Evolutionary conservation across 2,797 vertebrate species (phyloP).

Genomic region (Benthosema pterotum): DNA sequence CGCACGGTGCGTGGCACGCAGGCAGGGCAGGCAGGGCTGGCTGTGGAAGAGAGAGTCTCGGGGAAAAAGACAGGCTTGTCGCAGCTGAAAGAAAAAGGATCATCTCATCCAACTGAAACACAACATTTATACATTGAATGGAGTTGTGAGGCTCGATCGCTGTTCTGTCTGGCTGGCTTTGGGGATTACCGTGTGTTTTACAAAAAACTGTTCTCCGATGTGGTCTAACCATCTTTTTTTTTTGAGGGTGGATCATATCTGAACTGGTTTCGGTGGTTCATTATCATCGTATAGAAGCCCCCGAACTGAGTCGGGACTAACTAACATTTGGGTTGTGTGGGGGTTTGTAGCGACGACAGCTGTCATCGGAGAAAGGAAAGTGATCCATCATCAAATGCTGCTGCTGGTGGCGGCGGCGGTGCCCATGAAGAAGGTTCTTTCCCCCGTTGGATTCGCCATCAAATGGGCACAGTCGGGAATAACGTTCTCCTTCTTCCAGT

Average conservation of each 20-base stretch:
- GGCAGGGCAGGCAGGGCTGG: conserved; percentile 39
- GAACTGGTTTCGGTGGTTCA: conserved; percentile 71
- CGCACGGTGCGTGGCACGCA: conserved; percentile 58
- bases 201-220: conserved; percentile 16
- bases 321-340: conserved; percentile 42
- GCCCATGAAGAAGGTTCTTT: conserved; percentile 60
- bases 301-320: conserved; percentile 50
- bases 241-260: conserved; percentile 72
- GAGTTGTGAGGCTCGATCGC: conserved; percentile 23
- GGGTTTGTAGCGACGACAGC: conserved; percentile 78
- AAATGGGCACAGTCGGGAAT: conserved; percentile 78
- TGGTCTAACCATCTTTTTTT: too few species aligned
- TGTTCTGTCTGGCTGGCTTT: conserved; percentile 47
- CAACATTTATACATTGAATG: too few species aligned
- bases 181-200: conserved; percentile 40
- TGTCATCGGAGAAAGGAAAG: conserved; percentile 83
- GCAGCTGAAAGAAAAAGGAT: conserved; percentile 77
- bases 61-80: conserved; percentile 74
- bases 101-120: too few species aligned
- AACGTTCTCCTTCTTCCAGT: conserved; percentile 38
- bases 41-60: conserved; percentile 39
- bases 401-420: conserved; percentile 40
- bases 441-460: conserved; percentile 74
- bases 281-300: conserved; percentile 51
- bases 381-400: conserved; percentile 59